phyloP scores from a whole-genome alignment of 2,113 vertebrate species.

The Entomyzon cyanotis region DNA sequence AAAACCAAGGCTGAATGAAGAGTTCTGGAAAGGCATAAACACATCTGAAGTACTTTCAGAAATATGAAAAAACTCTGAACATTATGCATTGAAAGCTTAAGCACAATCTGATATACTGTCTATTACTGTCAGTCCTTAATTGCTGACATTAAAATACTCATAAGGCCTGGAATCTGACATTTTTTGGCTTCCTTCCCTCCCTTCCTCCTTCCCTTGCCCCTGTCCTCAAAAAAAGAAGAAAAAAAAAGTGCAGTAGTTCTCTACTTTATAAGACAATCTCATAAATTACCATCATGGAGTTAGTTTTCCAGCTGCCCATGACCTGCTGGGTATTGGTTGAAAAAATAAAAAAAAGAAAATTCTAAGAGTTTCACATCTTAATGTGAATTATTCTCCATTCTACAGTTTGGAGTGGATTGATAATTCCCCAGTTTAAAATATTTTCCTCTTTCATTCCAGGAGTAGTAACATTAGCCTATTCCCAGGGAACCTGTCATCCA shows the following conservation, averaged over 20 bases:
- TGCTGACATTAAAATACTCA: not conserved
- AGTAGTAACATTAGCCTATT: not conserved
- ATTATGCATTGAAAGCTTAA: not conserved
- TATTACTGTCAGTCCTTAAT: not conserved
- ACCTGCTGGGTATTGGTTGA: not conserved
- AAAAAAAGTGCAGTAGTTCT: not conserved
- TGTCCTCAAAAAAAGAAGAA: not conserved
- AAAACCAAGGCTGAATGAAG: not conserved
- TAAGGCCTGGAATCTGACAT: not conserved
- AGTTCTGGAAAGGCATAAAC: not conserved
- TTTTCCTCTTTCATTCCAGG: not conserved
- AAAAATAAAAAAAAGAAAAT: not conserved
- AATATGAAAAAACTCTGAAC: not conserved
- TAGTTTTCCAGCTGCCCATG: not conserved
- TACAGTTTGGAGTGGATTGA: not conserved
- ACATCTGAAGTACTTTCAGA: not conserved
- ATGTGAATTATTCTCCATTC: slow-evolving; percentile 19
- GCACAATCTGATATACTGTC: not conserved
- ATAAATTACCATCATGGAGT: not conserved
- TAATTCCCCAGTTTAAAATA: slow-evolving; percentile 15
- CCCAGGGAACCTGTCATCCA: not conserved
- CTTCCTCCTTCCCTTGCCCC: not conserved
- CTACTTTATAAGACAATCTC: not conserved
- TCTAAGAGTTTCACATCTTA: not conserved
- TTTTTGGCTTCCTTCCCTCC: not conserved